A percentile compares a stretch with the other conserved stretches of the same genome.
Evolutionary conservation across 2,797 vertebrate genomes (phyloP).

Genomic region (Percopsis omiscomaycus): DNA sequence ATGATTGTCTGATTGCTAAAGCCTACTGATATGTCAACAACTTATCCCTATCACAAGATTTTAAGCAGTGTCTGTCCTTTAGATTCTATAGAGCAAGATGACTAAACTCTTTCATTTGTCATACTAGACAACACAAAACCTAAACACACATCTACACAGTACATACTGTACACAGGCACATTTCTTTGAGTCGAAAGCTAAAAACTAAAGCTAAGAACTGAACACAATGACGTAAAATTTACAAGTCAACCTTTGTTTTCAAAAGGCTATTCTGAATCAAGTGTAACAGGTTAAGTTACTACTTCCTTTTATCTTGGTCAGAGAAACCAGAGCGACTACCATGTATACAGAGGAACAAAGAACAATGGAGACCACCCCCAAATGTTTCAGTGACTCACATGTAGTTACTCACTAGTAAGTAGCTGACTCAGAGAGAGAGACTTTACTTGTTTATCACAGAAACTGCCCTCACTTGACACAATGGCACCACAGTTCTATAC

Average conservation of each 20-base stretch:
- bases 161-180: neutral
- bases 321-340: slow-evolving; percentile 13
- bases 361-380: slow-evolving; percentile 22
- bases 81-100: too few relatives aligned
- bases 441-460: too few relatives aligned
- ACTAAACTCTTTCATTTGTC: too few relatives aligned
- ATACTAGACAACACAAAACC: too few relatives aligned
- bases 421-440: slow-evolving; percentile 30
- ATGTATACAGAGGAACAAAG: slow-evolving; percentile 34
- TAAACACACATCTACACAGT: too few relatives aligned
- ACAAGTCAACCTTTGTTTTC: slow-evolving; percentile 25
- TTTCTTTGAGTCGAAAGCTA: slow-evolving; percentile 1
- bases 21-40: too few relatives aligned
- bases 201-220: neutral
- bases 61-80: too few relatives aligned
- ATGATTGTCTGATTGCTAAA: too few relatives aligned
- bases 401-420: slow-evolving; percentile 41
- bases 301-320: slow-evolving; percentile 34
- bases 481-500: too few relatives aligned
- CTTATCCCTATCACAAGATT: too few relatives aligned
- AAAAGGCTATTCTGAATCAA: slow-evolving; percentile 35
- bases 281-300: slow-evolving; percentile 50
- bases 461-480: too few relatives aligned
- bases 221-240: neutral
- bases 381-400: slow-evolving; percentile 47